Evolutionary conservation across 2,113 vertebrate species (phyloP).

Genomic region (Ailuropoda melanoleuca): DNA sequence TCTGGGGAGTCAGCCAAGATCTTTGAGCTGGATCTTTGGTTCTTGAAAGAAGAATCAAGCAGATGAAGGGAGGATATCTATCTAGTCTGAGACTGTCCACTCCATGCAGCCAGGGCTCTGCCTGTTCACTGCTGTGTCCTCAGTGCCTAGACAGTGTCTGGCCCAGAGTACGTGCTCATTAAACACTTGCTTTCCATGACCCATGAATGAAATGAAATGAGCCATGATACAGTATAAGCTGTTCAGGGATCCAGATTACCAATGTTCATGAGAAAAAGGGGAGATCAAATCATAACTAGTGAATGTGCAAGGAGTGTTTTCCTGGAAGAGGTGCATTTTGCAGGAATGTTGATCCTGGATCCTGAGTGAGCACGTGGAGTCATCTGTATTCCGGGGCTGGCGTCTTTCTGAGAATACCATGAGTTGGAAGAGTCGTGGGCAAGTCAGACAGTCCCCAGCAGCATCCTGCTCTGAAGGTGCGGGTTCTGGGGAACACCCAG

Average conservation of each 20-base stretch:
- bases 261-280: neutral
- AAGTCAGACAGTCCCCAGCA: neutral
- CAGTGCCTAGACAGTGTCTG: neutral
- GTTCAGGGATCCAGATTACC: neutral
- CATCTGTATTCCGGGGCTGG: neutral
- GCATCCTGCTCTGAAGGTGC: neutral
- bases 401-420: neutral
- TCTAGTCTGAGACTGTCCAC: neutral
- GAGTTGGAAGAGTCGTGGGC: neutral
- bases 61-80: neutral
- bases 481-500: neutral
- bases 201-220: neutral
- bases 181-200: neutral
- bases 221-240: fast-evolving
- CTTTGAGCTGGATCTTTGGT: neutral
- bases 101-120: too few species aligned
- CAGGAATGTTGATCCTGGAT: neutral
- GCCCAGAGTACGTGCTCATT: neutral
- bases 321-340: neutral
- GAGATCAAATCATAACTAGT: neutral
- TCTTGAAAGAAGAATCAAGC: neutral
- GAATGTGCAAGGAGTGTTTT: neutral
- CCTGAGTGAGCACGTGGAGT: neutral
- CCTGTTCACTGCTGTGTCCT: neutral
- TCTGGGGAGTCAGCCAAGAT: neutral